Percentiles rank a stretch among this genome's conserved stretches.
phyloP scores from a whole-genome alignment of 2,113 vertebrate species.

The Glaucidium brasilianum region DNA sequence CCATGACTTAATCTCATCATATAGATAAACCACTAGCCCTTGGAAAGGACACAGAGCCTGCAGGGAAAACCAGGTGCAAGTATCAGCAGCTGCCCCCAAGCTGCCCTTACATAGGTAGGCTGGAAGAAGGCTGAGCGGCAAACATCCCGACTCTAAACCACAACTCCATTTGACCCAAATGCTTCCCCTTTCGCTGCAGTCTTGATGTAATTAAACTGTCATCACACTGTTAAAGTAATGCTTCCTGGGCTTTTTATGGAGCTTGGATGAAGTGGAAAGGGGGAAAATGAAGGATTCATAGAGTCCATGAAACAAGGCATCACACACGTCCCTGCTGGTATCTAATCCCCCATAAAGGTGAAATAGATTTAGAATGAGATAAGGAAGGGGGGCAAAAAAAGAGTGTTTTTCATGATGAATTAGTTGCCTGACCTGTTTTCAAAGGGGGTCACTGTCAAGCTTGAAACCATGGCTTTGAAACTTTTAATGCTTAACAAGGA shows the following conservation, averaged over 20 bases:
- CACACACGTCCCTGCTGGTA: slow-evolving; percentile 9
- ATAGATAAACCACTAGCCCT: neutral
- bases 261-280: slow-evolving; percentile 30
- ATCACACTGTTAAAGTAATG: slow-evolving; percentile 45
- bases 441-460: neutral
- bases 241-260: slow-evolving; percentile 44
- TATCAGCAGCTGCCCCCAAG: neutral
- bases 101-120: neutral
- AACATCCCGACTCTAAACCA: neutral
- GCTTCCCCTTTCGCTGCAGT: neutral
- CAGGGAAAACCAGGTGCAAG: neutral
- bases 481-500: neutral
- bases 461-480: neutral
- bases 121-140: neutral
- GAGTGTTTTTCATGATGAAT: neutral
- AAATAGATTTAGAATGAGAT: neutral
- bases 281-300: slow-evolving; percentile 46
- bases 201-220: slow-evolving; percentile 67
- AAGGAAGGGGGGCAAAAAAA: neutral
- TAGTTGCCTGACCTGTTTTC: neutral
- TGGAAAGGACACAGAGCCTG: neutral
- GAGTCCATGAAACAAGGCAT: neutral
- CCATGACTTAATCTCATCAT: neutral
- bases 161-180: slow-evolving; percentile 1
- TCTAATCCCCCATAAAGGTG: slow-evolving; percentile 31